Evolutionary conservation across 2,888 invertebrate genomes (phyloP), one percentile per base, ranked within the genome.

Genomic region (Ferrisia virgata): DNA sequence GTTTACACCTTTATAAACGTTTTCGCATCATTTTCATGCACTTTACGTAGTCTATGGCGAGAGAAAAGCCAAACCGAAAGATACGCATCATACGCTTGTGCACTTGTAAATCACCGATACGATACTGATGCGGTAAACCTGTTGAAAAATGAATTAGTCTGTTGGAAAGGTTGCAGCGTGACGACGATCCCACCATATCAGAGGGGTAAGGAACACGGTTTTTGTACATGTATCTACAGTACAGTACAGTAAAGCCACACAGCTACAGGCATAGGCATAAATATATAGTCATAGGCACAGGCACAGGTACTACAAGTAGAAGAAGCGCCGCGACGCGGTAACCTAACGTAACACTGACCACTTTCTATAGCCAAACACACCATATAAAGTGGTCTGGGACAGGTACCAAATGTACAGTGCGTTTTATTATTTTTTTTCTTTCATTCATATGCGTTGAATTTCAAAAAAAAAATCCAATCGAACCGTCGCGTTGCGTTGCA

Each of bases 321-420:
- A n/a, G n/a, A n/a, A 72, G 72, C 72, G 72, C 72, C 72, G 72
- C 72, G 72, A 31, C 33, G 33, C 72, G 33, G 72, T n/a, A 8
- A 22, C n/a, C 2, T 33, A 33, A 33, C 33, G 72, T 72, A 72
- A 72, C 72, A 72, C 72, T 72, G 72, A 72, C 72, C 72, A 72
- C 72, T 72, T 72, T 72, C 72, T 72, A 72, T n/a, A 1, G 11
- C 33, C 8, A 33, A 13, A 0, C 18, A 18, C 2, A n/a, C 18
- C 4, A 47, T 4, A 64, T 36, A 36, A 8, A 36, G 5, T 36
- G 5, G 36, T 6, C 36, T 8, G 36, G 8, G 36, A 36, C 36
- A 47, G 18, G 47, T 18, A 47, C 18, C n/a, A n/a, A n/a, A n/a
- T n/a, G n/a, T n/a, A n/a, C n/a, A n/a, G n/a, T n/a, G n/a, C n/a